Evolutionary conservation across 2,113 vertebrate species (phyloP), one percentile per base, ranked within the genome.

Genomic region (Noctilio leporinus): DNA sequence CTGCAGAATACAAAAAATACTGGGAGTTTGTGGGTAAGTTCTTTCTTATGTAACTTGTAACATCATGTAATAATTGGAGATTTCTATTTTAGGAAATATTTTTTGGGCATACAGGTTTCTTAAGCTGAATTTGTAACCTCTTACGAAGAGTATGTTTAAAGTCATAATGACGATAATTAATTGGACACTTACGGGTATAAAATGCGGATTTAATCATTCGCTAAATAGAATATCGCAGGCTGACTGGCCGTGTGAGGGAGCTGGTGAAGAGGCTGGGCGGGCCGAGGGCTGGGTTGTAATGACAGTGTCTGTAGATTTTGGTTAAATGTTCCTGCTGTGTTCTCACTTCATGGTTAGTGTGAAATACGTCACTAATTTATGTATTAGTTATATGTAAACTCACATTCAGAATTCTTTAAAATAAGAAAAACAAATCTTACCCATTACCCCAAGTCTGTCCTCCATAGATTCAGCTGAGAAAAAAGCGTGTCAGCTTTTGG

Each of bases 21-120:
- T 98, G 98, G 85, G 97, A 98, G 64, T 98, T 98, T 96, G 96
- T 95, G 95, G 98, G 98, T 98, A 92, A 97, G 96, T 83, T 82
- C 33, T 67, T 84, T 85, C 51, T 92, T 64, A 40, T 30, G 59
- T 59, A 85, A 62, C 64, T 94, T 91, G 55, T 0, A 67, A 59
- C 65, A 40, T 78, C 22, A 24, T 57, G 10, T 24, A 51, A 10
- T 86, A 75, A 51, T 51, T 80, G 38, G 59, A 76, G 30, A 65
- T 70, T 85, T 75, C 76, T 81, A 2, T 24, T 64, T 75, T 35
- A 86, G 24, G 69, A 86, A 80, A 64, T 55, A 40, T 73, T 72
- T 62, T 84, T 73, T n/a, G 83, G 35, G 14, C 30, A 35, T 12
- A 2, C 51, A 89, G 19, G 10, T 89, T 80, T 93, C 14, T 49